Conservation (phyloP, 1,140 invertebrate genomes). For the Pissodes strobi region DNA sequence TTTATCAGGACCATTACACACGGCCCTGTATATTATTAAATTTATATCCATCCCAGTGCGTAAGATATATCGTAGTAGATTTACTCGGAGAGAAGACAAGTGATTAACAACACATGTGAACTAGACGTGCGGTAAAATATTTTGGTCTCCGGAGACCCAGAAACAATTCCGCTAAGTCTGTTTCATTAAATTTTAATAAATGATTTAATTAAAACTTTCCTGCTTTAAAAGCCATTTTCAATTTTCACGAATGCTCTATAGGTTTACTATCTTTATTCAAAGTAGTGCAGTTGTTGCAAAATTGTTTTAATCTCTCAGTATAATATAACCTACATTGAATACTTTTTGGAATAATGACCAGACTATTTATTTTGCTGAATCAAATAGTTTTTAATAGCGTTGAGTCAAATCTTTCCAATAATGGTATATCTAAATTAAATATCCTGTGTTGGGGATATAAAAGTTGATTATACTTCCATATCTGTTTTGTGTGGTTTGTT, state of each 20-base stretch:
- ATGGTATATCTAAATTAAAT: no score
- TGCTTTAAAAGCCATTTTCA: slow-evolving; percentile 29
- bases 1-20: slow-evolving; percentile 38
- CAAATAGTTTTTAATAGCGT: no score
- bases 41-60: slow-evolving; percentile 34
- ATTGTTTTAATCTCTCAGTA: slow-evolving; percentile 15
- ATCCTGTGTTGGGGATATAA: no score
- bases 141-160: slow-evolving; percentile 22
- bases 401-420: no score
- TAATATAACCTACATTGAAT: not conserved
- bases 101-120: slow-evolving; percentile 36
- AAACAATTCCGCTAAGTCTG: slow-evolving; percentile 31
- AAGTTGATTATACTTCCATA: no score
- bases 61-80: slow-evolving; percentile 37
- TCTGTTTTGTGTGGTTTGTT: no score
- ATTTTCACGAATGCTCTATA: slow-evolving; percentile 28
- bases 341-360: no score
- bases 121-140: slow-evolving; percentile 24
- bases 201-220: slow-evolving; percentile 35
- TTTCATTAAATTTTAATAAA: slow-evolving; percentile 32
- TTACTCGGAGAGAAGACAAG: slow-evolving; percentile 32
- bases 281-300: slow-evolving; percentile 20
- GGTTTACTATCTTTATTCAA: slow-evolving; percentile 15
- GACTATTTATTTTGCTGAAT: no score
- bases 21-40: slow-evolving; percentile 38